Conservation (phyloP, 2,113 vertebrate genomes). For the Bothrops jararaca region DNA sequence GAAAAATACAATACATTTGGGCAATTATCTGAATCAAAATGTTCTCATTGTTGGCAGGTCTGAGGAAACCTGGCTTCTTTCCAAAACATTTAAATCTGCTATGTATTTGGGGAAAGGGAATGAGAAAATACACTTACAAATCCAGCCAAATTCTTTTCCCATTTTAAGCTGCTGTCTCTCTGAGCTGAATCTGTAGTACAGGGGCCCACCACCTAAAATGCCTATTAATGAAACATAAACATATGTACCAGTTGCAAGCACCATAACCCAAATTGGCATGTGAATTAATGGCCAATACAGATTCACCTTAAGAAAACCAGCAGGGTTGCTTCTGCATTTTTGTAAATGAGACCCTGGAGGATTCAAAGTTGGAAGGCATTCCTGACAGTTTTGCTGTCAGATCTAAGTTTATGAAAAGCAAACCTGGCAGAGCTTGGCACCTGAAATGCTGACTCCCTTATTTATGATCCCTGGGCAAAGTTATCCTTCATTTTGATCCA, state of each 20-base stretch:
- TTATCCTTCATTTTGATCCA: slow-evolving; percentile 11
- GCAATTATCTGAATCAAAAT: slow-evolving; percentile 14
- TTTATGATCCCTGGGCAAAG: not conserved
- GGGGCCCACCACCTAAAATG: not conserved
- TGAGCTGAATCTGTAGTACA: not conserved
- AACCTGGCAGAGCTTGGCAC: not conserved
- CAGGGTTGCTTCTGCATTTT: not conserved
- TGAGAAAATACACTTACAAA: not conserved
- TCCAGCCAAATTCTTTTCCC: not conserved
- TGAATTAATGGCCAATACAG: not conserved
- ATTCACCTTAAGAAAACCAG: not conserved
- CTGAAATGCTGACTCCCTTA: not conserved
- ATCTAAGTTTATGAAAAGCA: not conserved
- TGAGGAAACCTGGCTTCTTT: not conserved
- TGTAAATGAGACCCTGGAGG: not conserved
- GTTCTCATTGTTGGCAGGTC: not conserved
- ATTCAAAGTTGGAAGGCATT: not conserved
- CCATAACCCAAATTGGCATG: not conserved
- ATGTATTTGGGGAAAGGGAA: not conserved
- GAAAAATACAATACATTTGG: slow-evolving; percentile 11
- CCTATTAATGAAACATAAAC: not conserved
- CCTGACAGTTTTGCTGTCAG: not conserved
- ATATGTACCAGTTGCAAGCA: not conserved
- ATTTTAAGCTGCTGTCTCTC: not conserved
- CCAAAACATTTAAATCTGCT: slow-evolving; percentile 6